phyloP scores from a whole-genome alignment of 2,113 vertebrate genomes.

The Daphoenositta chrysoptera region DNA sequence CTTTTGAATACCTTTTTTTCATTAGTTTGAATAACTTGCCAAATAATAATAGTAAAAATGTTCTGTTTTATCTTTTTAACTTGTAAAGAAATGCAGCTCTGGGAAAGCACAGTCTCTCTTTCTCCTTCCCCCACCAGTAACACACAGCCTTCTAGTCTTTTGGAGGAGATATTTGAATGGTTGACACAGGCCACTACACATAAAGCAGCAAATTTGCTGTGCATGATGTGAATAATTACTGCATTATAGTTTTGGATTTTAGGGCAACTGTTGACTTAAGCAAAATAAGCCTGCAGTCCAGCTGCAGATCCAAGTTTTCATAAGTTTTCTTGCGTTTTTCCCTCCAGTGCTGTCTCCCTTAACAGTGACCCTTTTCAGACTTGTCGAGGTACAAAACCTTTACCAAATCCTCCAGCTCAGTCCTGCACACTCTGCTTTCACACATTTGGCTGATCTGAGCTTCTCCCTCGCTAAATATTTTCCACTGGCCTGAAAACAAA shows the following conservation, averaged over 20 bases:
- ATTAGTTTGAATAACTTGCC: slow-evolving; percentile 58
- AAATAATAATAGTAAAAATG: slow-evolving; percentile 30
- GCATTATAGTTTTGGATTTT: slow-evolving; percentile 69
- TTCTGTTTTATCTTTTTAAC: slow-evolving; percentile 48
- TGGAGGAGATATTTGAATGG: slow-evolving; percentile 60
- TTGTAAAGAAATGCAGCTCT: slow-evolving; percentile 54
- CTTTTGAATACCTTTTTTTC: slow-evolving; percentile 61
- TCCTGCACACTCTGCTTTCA: slow-evolving; percentile 76
- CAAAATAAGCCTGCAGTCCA: slow-evolving; percentile 76
- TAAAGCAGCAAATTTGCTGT: slow-evolving; percentile 74
- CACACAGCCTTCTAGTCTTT: slow-evolving; percentile 55
- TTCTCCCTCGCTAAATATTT: slow-evolving; percentile 83
- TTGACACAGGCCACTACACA: slow-evolving; percentile 71
- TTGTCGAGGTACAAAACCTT: slow-evolving; percentile 82
- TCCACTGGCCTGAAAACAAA: slow-evolving; percentile 80
- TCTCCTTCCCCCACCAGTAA: slow-evolving; percentile 1
- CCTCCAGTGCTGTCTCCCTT: slow-evolving; percentile 56
- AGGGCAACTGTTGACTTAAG: slow-evolving; percentile 73
- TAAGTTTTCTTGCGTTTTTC: slow-evolving; percentile 64
- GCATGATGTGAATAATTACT: slow-evolving; percentile 73
- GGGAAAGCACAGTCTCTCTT: slow-evolving; percentile 46
- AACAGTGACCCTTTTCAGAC: slow-evolving; percentile 80
- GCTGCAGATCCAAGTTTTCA: slow-evolving; percentile 73
- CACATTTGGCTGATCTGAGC: slow-evolving; percentile 82
- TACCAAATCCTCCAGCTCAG: slow-evolving; percentile 82